These are phyloP conservation scores for Sterrhoptilus dennistouni DNA, from an alignment of 2,113 vertebrate genomes.

Conservation along the genomic window DNA sequence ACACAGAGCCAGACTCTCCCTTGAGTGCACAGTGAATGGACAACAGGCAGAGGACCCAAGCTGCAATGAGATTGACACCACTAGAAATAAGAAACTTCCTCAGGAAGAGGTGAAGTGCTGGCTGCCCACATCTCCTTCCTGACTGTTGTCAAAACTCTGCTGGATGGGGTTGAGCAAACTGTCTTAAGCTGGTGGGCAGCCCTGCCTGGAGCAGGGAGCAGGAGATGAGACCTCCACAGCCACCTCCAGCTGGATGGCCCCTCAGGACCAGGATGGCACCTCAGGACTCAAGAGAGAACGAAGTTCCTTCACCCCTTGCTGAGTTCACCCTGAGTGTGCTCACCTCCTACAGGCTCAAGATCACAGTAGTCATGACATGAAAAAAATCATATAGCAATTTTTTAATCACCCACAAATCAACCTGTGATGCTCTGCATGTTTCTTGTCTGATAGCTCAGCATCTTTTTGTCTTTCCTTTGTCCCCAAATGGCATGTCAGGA, in stretches of 20 bases:
- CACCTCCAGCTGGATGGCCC: neutral
- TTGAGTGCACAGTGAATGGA: neutral
- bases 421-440: neutral
- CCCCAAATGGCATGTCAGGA: neutral
- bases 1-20: neutral
- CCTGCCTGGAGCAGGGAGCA: neutral
- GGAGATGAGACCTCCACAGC: neutral
- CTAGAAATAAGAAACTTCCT: neutral
- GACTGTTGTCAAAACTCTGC: neutral
- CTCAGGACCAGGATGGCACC: neutral
- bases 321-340: neutral
- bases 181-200: neutral
- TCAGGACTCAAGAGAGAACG: neutral
- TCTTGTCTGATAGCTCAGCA: neutral
- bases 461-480: neutral
- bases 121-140: neutral
- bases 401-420: neutral
- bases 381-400: accelerated
- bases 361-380: neutral
- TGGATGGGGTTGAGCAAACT: neutral
- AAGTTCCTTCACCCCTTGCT: neutral
- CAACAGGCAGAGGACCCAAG: neutral
- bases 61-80: neutral
- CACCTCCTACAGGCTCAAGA: neutral
- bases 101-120: neutral